phyloP scores from a whole-genome alignment of 1,140 invertebrate species.

The Anadara kagoshimensis region DNA sequence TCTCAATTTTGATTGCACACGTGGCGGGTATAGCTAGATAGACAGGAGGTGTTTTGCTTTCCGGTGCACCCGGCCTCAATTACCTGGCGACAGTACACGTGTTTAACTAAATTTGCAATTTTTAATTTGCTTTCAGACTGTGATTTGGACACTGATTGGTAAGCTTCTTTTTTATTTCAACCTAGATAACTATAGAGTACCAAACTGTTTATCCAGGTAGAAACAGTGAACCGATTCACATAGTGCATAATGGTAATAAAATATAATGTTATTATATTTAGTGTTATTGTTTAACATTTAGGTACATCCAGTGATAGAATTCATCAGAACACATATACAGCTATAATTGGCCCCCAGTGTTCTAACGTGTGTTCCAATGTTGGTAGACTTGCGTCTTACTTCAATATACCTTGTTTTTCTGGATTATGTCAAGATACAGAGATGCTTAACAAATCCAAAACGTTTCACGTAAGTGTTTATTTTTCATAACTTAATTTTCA shows the following conservation, averaged over 20 bases:
- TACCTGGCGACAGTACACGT: too few species aligned
- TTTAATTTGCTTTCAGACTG: too few species aligned
- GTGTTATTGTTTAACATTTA: conserved; percentile 10
- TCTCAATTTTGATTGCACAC: neutral
- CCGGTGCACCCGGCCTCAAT: too few species aligned
- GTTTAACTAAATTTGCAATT: too few species aligned
- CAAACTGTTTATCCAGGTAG: too few species aligned
- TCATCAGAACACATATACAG: conserved; percentile 14
- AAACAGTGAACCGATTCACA: too few species aligned
- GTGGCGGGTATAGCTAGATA: too few species aligned
- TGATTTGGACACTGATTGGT: too few species aligned
- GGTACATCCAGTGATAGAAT: conserved; percentile 26
- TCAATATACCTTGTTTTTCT: conserved; percentile 42
- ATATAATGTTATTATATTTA: neutral
- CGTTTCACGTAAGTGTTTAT: conserved; percentile 31
- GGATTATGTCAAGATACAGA: conserved; percentile 48
- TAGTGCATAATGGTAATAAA: neutral
- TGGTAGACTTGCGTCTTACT: conserved; percentile 35
- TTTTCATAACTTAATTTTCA: too few species aligned
- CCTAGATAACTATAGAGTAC: too few species aligned
- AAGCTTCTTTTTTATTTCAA: too few species aligned
- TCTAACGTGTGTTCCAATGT: conserved; percentile 41
- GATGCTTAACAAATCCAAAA: conserved; percentile 41
- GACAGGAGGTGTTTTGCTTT: too few species aligned
- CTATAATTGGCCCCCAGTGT: conserved; percentile 47